These are phyloP conservation scores for Bombyx mandarina DNA, from an alignment of 1,140 invertebrate species.

Conservation along the genomic window DNA sequence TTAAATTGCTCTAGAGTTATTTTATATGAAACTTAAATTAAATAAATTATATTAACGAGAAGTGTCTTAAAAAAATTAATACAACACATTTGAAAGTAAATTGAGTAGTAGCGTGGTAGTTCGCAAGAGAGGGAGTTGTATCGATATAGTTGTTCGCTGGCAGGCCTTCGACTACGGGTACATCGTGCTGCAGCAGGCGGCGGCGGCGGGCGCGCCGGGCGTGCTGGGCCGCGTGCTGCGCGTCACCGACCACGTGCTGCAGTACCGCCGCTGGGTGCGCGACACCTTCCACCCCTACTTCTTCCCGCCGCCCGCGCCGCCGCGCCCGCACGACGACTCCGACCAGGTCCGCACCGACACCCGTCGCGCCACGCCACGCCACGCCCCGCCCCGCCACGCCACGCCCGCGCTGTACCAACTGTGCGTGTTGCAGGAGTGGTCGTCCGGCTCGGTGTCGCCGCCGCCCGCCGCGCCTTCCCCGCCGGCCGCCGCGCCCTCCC, in stretches of 20 bases:
- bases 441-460: conserved; percentile 17
- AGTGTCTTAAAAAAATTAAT: no score
- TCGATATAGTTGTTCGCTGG: not conserved
- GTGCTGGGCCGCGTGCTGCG: conserved; percentile 90
- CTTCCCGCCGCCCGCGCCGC: conserved; percentile 34
- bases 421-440: conserved; percentile 31
- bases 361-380: conserved; percentile 8
- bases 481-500: conserved; percentile 22
- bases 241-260: conserved; percentile 94
- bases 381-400: not conserved
- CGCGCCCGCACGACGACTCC: conserved; percentile 1
- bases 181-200: conserved; percentile 85
- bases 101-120: no score
- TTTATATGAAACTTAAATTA: no score
- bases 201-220: conserved; percentile 81
- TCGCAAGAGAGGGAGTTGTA: not conserved
- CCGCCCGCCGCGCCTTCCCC: conserved; percentile 2
- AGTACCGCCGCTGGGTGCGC: conserved; percentile 86
- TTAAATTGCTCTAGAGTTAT: no score
- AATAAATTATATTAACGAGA: no score
- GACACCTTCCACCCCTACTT: conserved; percentile 73
- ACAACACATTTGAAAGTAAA: no score
- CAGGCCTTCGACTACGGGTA: conserved; percentile 96
- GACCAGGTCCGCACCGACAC: conserved; percentile 6
- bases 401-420: not conserved